phyloP scores from a whole-genome alignment of 2,797 vertebrate genomes.

The Eulemur rubriventer region DNA sequence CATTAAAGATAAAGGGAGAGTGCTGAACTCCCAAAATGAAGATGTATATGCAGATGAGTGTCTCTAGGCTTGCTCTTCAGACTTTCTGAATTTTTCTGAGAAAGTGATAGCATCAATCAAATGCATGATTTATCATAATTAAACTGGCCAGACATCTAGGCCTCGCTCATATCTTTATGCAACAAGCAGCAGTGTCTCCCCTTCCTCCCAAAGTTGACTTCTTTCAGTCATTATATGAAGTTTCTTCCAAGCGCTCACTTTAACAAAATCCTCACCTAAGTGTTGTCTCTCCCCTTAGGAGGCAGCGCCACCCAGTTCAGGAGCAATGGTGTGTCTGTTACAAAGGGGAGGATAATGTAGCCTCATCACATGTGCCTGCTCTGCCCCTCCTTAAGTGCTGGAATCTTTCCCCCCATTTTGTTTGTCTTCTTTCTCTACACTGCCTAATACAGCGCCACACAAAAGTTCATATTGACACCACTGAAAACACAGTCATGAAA shows the following conservation, averaged over 20 bases:
- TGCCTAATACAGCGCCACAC: fast-evolving
- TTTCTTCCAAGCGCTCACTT: background rate
- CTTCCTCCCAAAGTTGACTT: background rate
- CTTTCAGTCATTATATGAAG: background rate
- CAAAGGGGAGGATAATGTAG: background rate
- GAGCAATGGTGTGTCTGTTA: fast-evolving
- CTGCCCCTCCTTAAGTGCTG: background rate
- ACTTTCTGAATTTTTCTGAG: background rate
- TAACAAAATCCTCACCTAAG: background rate
- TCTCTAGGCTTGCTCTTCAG: background rate
- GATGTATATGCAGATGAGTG: fast-evolving
- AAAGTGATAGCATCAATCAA: background rate
- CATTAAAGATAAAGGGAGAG: background rate
- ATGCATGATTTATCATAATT: background rate
- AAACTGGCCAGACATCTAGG: background rate
- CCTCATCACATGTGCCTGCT: background rate
- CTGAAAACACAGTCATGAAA: background rate
- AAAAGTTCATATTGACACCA: background rate
- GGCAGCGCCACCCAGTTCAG: background rate
- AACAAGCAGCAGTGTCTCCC: background rate
- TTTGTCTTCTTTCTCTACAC: background rate
- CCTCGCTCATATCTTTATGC: background rate
- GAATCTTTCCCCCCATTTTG: background rate
- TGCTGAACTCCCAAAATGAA: background rate
- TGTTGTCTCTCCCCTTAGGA: background rate